A percentile compares a stretch with the other conserved stretches of the same genome.
Evolutionary conservation across 2,888 invertebrate genomes (phyloP).

Genomic region (Stenolophus ochropezus): DNA sequence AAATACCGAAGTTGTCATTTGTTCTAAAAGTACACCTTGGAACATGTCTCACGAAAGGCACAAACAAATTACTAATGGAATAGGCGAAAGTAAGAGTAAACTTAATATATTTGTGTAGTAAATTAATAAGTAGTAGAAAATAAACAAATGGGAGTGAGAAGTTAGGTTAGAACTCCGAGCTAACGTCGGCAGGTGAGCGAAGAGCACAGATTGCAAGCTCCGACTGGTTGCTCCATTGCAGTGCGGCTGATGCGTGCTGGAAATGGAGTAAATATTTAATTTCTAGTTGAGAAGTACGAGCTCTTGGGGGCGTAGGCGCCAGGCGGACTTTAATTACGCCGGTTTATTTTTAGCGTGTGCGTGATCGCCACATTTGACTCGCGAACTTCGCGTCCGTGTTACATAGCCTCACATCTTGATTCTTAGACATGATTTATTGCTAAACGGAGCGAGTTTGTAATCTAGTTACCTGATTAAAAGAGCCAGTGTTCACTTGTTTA

Average conservation of each 20-base stretch:
- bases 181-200: neutral
- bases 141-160: neutral
- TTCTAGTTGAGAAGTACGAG: neutral
- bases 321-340: conserved; percentile 15
- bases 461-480: conserved; percentile 58
- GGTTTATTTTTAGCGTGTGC: conserved; percentile 55
- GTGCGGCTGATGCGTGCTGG: neutral
- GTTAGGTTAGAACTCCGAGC: neutral
- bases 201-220: neutral
- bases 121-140: neutral
- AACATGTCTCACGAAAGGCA: too few species aligned
- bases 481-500: conserved; percentile 55
- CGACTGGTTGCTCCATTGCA: conserved; percentile 3
- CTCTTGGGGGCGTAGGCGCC: neutral
- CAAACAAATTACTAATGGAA: too few species aligned
- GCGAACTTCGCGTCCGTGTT: conserved; percentile 36
- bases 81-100: too few species aligned
- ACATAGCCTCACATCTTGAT: conserved; percentile 54
- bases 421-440: conserved; percentile 55
- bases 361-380: conserved; percentile 56
- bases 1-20: too few species aligned
- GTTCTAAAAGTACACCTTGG: too few species aligned
- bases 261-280: conserved; percentile 39
- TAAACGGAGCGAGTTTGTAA: conserved; percentile 55
- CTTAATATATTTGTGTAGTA: neutral